Percentiles rank a stretch among this genome's conserved stretches.
Conservation (phyloP, 2,888 invertebrate species). For the Morpho helenor region DNA sequence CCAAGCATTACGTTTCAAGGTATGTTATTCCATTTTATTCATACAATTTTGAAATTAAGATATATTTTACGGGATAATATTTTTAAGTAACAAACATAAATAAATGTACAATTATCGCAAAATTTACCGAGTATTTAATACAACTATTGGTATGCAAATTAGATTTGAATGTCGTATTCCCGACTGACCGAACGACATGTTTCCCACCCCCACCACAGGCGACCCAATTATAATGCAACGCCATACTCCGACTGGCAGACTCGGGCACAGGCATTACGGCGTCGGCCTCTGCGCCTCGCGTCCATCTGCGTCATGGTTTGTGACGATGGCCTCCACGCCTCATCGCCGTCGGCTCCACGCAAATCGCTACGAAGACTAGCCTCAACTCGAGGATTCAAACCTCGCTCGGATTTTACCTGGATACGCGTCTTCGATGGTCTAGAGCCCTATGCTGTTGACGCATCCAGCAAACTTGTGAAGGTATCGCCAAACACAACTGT, state of each 20-base stretch:
- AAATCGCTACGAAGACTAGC: constrained; percentile 73
- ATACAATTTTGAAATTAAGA: constrained; percentile 6
- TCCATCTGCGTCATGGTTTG: constrained; percentile 64
- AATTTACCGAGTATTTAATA: not conserved
- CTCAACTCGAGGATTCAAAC: constrained; percentile 71
- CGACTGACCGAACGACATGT: constrained; percentile 68
- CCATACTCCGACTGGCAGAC: constrained; percentile 54
- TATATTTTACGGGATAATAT: constrained; percentile 1
- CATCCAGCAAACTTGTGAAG: constrained; percentile 77
- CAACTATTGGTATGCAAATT: constrained; percentile 21
- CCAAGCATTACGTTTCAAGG: constrained; percentile 35
- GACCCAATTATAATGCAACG: constrained; percentile 73
- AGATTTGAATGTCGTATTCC: constrained; percentile 64
- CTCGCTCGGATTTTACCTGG: constrained; percentile 74
- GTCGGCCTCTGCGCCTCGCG: constrained; percentile 51
- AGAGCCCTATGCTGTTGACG: constrained; percentile 66
- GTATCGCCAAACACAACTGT: constrained; percentile 79
- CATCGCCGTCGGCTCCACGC: constrained; percentile 67
- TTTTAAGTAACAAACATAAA: constrained; percentile 5
- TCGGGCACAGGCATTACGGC: constrained; percentile 46
- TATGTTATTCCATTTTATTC: constrained; percentile 26
- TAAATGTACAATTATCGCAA: not conserved
- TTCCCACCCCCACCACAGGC: constrained; percentile 75
- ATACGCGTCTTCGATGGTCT: constrained; percentile 81
- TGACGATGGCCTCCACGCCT: constrained; percentile 68